These are phyloP conservation scores for Theretra japonica DNA, from an alignment of 2,888 invertebrate species.

Conservation along the genomic window DNA sequence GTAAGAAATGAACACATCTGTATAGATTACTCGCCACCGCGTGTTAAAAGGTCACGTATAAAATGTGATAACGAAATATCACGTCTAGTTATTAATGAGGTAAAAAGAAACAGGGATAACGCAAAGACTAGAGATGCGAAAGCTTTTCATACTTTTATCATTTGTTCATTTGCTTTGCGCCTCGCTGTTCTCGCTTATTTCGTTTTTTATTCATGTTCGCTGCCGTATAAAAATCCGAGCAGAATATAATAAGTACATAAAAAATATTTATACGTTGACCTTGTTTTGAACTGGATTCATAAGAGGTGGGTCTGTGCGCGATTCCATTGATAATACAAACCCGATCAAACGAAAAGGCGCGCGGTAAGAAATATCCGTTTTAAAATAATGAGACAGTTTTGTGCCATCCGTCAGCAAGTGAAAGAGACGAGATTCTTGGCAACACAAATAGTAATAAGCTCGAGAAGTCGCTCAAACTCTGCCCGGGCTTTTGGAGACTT, in stretches of 20 bases:
- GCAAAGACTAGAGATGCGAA: conserved; percentile 17
- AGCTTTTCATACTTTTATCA: conserved; percentile 24
- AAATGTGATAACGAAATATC: conserved; percentile 24
- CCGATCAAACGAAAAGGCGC: conserved; percentile 1
- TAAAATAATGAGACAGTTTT: conserved; percentile 24
- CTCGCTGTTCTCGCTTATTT: conserved; percentile 23
- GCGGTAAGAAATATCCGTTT: conserved; percentile 14
- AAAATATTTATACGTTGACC: conserved; percentile 6
- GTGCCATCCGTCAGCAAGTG: conserved; percentile 50
- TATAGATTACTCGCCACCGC: conserved; percentile 15
- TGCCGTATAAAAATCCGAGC: conserved; percentile 17
- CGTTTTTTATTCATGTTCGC: conserved; percentile 21
- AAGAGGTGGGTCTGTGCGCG: neutral
- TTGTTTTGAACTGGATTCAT: conserved; percentile 12
- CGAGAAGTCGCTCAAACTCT: conserved; percentile 69
- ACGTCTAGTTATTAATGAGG: conserved; percentile 22
- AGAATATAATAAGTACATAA: conserved; percentile 19
- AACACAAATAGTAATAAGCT: conserved; percentile 81
- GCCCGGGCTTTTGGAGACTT: conserved; percentile 63
- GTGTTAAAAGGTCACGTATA: conserved; percentile 36
- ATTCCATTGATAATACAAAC: neutral
- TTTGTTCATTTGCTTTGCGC: conserved; percentile 25
- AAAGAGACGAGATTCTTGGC: conserved; percentile 60
- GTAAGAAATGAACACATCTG: conserved; percentile 26
- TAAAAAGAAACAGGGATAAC: conserved; percentile 20